Conservation (phyloP, 2,797 vertebrate genomes). For the Oreochromis grahami region DNA sequence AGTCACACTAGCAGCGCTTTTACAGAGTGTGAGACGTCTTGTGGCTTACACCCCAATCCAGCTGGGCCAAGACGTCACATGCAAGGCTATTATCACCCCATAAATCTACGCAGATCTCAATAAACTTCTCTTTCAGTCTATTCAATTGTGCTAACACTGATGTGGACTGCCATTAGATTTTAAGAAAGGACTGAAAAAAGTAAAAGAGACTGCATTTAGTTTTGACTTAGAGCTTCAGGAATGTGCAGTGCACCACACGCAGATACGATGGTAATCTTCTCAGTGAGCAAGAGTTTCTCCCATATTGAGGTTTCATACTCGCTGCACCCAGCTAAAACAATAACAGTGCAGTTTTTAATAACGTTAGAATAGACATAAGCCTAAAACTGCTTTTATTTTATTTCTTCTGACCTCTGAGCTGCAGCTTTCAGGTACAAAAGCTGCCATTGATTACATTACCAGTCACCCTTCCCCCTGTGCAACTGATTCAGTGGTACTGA, state of each 20-base stretch:
- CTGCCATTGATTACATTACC: constrained; percentile 66
- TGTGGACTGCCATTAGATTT: constrained; percentile 61
- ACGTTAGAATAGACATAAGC: background rate
- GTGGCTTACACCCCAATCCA: constrained; percentile 68
- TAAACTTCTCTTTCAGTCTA: constrained; percentile 76
- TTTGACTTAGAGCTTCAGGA: constrained; percentile 18
- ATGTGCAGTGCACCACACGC: constrained; percentile 20
- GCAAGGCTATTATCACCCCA: constrained; percentile 78
- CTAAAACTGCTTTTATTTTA: constrained; percentile 35
- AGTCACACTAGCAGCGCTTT: constrained; percentile 55
- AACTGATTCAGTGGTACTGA: constrained; percentile 53
- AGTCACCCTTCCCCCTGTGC: constrained; percentile 36
- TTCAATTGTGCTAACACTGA: constrained; percentile 66
- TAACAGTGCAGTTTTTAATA: constrained; percentile 28
- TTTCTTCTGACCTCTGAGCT: constrained; percentile 44
- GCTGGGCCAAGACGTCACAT: constrained; percentile 67
- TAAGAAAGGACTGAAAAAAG: constrained; percentile 15
- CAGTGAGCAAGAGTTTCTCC: background rate
- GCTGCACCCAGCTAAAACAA: constrained; percentile 2
- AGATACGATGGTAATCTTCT: constrained; percentile 9
- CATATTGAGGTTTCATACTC: constrained; percentile 1
- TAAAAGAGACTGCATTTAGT: constrained; percentile 3
- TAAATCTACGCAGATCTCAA: constrained; percentile 80
- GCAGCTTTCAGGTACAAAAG: constrained; percentile 40
- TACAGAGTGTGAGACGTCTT: constrained; percentile 73